These are phyloP conservation scores for Neomorphus geoffroyi DNA, from an alignment of 2,797 vertebrate genomes.

Conservation along the genomic window DNA sequence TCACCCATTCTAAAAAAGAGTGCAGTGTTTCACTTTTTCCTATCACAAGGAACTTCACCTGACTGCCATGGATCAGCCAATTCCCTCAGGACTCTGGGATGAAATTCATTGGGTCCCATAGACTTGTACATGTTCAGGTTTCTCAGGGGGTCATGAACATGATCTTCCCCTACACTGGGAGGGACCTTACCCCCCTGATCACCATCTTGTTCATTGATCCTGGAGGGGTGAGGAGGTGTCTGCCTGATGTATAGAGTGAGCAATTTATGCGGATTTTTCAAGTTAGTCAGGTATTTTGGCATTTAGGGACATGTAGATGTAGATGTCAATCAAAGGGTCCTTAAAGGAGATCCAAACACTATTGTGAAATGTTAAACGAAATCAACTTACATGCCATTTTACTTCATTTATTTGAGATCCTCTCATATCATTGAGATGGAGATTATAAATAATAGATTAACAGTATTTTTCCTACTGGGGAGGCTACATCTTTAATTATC, in stretches of 20 bases:
- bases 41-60: no score
- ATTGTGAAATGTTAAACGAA: not conserved
- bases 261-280: not conserved
- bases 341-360: not conserved
- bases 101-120: no score
- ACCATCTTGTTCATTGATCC: no score
- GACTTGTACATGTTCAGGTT: no score
- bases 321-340: not conserved
- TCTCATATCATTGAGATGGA: not conserved
- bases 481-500: not conserved
- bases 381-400: not conserved
- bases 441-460: constrained; percentile 1
- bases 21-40: no score
- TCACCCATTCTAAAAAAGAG: no score
- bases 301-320: not conserved
- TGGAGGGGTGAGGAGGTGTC: no score
- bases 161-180: no score
- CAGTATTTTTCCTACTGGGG: not conserved
- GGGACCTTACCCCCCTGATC: no score
- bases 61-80: no score
- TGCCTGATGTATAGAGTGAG: not conserved
- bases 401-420: not conserved
- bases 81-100: no score
- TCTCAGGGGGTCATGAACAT: no score
- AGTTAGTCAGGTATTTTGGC: not conserved